Conservation (phyloP, 2,113 vertebrate species). For the Thinocorus orbignyianus region DNA sequence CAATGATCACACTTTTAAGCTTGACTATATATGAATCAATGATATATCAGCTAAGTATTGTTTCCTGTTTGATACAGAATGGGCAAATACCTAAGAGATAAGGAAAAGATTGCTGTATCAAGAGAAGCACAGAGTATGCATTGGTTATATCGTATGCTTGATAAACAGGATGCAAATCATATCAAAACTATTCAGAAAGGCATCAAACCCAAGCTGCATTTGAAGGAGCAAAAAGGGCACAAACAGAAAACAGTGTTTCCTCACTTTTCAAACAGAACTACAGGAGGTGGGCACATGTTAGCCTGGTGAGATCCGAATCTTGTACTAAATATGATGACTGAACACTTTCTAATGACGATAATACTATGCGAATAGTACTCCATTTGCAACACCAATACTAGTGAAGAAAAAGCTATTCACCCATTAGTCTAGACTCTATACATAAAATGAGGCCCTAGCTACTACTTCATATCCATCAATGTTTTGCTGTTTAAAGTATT, state of each 20-base stretch:
- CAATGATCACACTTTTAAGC: conserved; percentile 21
- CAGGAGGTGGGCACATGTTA: neutral
- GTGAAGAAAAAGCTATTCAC: neutral
- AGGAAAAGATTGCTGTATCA: neutral
- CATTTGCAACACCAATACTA: neutral
- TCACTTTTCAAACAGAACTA: neutral
- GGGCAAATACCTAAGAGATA: conserved; percentile 34
- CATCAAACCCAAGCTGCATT: neutral
- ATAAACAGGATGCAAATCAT: neutral
- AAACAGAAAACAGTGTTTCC: neutral
- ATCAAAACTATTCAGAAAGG: neutral
- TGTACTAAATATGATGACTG: neutral
- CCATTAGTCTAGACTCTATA: neutral
- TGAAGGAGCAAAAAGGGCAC: neutral
- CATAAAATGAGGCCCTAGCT: neutral
- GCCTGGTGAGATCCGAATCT: neutral
- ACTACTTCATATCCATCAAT: neutral
- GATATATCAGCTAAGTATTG: neutral
- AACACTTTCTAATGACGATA: neutral
- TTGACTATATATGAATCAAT: neutral
- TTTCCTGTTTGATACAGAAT: neutral
- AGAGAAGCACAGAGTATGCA: neutral
- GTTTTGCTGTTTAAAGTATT: neutral
- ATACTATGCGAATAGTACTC: neutral
- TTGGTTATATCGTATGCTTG: neutral